These are phyloP conservation scores for Aphelinus certus DNA, from an alignment of 1,140 invertebrate species.

Conservation along the genomic window DNA sequence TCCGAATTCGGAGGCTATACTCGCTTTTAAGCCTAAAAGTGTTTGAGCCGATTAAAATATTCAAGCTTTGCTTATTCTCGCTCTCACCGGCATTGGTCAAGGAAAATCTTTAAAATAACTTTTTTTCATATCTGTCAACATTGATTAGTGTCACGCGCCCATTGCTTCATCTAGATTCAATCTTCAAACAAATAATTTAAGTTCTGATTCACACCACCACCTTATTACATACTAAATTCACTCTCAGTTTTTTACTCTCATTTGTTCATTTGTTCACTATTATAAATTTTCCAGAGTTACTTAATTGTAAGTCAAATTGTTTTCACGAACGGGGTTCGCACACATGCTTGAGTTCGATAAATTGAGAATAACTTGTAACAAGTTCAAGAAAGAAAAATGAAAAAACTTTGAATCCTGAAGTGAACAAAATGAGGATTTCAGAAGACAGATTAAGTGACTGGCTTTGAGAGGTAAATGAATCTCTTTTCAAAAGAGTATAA, in stretches of 20 bases:
- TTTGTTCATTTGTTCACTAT: constrained; percentile 20
- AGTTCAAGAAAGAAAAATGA: constrained; percentile 11
- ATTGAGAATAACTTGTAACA: not conserved
- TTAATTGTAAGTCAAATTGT: constrained; percentile 19
- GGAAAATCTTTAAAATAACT: constrained; percentile 18
- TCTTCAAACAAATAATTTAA: no score
- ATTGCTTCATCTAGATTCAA: no score
- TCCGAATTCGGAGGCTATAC: constrained; percentile 30
- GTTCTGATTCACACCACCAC: no score
- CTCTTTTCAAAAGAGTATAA: constrained; percentile 17
- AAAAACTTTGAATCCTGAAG: constrained; percentile 22
- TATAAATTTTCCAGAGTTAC: constrained; percentile 27
- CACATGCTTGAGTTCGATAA: constrained; percentile 17
- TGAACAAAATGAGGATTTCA: constrained; percentile 9
- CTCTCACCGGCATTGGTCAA: not conserved
- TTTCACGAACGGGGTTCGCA: constrained; percentile 19
- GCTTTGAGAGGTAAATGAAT: constrained; percentile 19
- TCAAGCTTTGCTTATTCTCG: constrained; percentile 26
- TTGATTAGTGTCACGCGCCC: not conserved
- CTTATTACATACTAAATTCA: no score
- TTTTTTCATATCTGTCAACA: not conserved
- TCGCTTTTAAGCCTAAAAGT: constrained; percentile 25
- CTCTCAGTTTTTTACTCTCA: not conserved
- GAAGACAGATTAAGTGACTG: constrained; percentile 4
- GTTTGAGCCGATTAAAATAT: not conserved